Evolutionary conservation across 2,797 vertebrate species (phyloP).

Genomic region (Melopsittacus undulatus): DNA sequence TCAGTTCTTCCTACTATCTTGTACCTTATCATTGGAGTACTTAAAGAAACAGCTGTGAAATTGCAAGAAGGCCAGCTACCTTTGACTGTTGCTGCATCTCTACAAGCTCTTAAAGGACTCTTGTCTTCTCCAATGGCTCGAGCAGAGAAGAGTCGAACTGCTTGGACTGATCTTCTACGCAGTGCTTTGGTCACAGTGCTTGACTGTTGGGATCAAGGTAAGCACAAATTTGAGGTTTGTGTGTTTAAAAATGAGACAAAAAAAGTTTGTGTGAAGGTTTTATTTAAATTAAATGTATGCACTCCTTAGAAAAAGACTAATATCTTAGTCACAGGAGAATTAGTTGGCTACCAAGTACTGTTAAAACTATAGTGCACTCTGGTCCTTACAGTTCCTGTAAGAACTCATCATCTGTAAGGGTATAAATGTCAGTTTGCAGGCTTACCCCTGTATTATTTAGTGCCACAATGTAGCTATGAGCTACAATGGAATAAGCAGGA

Average conservation of each 20-base stretch:
- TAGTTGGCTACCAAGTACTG: background rate
- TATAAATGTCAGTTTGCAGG: background rate
- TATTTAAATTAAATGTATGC: background rate
- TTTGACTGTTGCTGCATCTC: slow-evolving; percentile 76
- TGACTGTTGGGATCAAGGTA: slow-evolving; percentile 84
- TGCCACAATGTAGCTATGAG: background rate
- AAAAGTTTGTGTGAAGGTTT: background rate
- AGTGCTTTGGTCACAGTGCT: slow-evolving; percentile 85
- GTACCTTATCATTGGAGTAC: slow-evolving; percentile 88
- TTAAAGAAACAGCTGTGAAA: slow-evolving; percentile 83
- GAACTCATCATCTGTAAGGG: background rate
- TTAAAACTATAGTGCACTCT: background rate
- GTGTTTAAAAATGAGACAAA: background rate
- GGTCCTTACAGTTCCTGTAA: background rate
- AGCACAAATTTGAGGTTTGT: background rate
- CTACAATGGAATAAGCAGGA: rapidly evolving
- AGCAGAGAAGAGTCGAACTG: slow-evolving; percentile 86
- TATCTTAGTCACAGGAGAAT: background rate
- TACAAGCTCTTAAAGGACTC: slow-evolving; percentile 86
- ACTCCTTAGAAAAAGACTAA: background rate
- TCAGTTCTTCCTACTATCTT: slow-evolving; percentile 91
- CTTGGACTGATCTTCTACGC: slow-evolving; percentile 86
- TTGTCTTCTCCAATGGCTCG: slow-evolving; percentile 88
- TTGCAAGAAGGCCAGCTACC: slow-evolving; percentile 69
- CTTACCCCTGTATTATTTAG: background rate